Evolutionary conservation across 1,140 invertebrate species (phyloP).

Genomic region (Aphaenogaster floridana): DNA sequence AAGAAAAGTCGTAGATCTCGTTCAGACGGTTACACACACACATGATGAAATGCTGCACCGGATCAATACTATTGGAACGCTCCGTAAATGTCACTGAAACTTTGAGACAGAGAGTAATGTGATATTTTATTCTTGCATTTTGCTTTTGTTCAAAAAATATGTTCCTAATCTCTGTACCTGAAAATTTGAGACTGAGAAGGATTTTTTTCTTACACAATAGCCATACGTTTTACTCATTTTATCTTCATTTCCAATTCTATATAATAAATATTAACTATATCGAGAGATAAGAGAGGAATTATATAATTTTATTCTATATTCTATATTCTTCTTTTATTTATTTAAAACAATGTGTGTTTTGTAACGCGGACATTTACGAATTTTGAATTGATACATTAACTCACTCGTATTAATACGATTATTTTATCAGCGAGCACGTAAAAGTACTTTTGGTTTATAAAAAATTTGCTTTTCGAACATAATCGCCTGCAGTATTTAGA

Average conservation of each 20-base stretch:
- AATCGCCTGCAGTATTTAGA: neutral
- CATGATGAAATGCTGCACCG: slow-evolving; percentile 29
- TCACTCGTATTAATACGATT: neutral
- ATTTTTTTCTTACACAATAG: neutral
- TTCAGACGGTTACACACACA: slow-evolving; percentile 26
- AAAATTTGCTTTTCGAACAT: neutral
- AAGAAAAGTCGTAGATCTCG: slow-evolving; percentile 54
- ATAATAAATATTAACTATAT: neutral
- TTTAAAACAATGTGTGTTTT: neutral
- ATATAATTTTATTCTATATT: neutral
- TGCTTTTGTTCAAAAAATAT: neutral
- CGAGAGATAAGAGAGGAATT: neutral
- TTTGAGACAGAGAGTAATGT: slow-evolving; percentile 40
- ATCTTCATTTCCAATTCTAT: neutral
- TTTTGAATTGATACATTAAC: slow-evolving; percentile 2
- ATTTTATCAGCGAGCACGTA: neutral
- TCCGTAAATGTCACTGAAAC: slow-evolving; percentile 40
- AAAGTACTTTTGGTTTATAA: neutral
- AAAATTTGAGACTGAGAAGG: slow-evolving; percentile 7
- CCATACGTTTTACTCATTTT: neutral
- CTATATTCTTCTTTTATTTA: neutral
- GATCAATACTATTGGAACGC: slow-evolving; percentile 46
- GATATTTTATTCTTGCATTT: slow-evolving; percentile 37
- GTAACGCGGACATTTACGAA: neutral
- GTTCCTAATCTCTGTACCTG: slow-evolving; percentile 14